Percentiles rank a stretch among this genome's conserved stretches.
These are phyloP conservation scores for Perca flavescens DNA, from an alignment of 2,113 vertebrate genomes.

Conservation along the genomic window DNA sequence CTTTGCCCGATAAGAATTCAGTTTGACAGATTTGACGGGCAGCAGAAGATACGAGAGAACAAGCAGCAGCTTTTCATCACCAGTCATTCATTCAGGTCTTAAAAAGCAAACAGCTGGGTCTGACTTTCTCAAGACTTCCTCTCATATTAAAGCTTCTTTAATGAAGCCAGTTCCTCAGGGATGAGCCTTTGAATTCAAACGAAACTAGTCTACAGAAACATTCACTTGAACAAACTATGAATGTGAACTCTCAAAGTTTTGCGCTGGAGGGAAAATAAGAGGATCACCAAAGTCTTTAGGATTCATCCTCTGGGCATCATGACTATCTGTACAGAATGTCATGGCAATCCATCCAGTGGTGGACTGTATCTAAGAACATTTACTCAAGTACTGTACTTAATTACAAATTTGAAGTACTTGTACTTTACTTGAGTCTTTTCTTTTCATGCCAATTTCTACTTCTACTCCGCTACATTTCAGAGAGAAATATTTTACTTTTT, in stretches of 20 bases:
- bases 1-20: not conserved
- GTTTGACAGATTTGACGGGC: conserved; percentile 20
- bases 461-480: too few species aligned
- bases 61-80: not conserved
- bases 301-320: not conserved
- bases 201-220: not conserved
- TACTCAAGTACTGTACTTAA: too few species aligned
- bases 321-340: not conserved
- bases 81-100: not conserved
- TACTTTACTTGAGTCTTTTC: too few species aligned
- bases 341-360: not conserved
- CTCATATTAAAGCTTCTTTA: not conserved
- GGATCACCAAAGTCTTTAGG: not conserved
- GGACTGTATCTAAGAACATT: too few species aligned
- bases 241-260: not conserved
- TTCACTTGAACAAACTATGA: not conserved
- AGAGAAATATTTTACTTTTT: too few species aligned
- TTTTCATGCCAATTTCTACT: too few species aligned
- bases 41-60: not conserved
- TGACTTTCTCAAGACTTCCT: not conserved
- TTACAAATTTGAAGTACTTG: too few species aligned
- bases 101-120: conserved; percentile 12
- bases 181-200: conserved; percentile 16
- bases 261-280: not conserved
- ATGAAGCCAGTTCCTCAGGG: conserved; percentile 7